Percentiles rank a stretch among this genome's conserved stretches.
phyloP scores from a whole-genome alignment of 2,797 vertebrate species.

The Distichodus sexfasciatus region DNA sequence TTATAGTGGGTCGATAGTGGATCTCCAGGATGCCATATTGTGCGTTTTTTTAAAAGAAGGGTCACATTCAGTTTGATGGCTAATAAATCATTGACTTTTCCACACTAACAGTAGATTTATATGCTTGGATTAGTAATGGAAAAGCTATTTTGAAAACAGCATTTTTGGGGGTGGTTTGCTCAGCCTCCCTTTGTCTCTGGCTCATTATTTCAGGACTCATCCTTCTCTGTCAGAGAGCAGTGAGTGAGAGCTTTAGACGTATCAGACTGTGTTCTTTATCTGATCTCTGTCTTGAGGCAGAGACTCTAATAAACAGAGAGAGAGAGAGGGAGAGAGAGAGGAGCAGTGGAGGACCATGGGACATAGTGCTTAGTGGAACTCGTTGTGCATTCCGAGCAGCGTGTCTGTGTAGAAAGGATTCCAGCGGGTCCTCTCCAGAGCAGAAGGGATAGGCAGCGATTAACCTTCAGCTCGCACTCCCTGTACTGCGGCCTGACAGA shows the following conservation, averaged over 20 bases:
- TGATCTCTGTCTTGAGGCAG: conserved; percentile 52
- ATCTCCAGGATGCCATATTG: too few relatives aligned
- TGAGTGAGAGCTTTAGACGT: conserved; percentile 38
- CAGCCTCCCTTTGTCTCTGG: not conserved
- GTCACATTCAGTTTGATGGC: not conserved
- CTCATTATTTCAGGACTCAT: conserved; percentile 28
- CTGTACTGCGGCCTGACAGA: conserved; percentile 54
- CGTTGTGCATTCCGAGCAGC: conserved; percentile 60
- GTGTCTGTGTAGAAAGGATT: conserved; percentile 48
- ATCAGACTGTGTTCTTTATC: conserved; percentile 45
- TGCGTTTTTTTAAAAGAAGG: too few relatives aligned
- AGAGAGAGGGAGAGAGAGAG: not conserved
- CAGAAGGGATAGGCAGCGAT: conserved; percentile 57
- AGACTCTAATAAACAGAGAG: conserved; percentile 40
- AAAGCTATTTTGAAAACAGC: not conserved
- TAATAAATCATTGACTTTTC: not conserved
- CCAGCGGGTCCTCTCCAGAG: conserved; percentile 41
- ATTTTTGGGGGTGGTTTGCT: not conserved
- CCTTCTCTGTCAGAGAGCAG: conserved; percentile 26
- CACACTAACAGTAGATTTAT: not conserved
- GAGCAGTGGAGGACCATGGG: not conserved
- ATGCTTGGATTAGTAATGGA: not conserved
- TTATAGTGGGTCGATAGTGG: too few relatives aligned
- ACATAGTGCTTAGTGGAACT: conserved; percentile 39
- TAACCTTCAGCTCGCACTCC: conserved; percentile 68